phyloP scores from a whole-genome alignment of 2,888 invertebrate species.

The Scaptomyza parva region DNA sequence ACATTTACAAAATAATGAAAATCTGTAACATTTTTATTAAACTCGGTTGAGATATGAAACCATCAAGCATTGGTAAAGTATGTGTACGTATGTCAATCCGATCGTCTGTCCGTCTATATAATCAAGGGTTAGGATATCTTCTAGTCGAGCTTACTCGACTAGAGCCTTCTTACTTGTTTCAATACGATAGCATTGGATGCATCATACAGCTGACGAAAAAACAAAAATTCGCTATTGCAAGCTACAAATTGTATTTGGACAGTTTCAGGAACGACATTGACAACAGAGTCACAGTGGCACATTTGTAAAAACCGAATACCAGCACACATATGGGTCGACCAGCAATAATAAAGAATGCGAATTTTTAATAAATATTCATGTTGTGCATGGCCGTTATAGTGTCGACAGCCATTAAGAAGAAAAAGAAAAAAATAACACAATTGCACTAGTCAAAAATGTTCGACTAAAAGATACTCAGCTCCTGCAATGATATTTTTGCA shows the following conservation, averaged over 20 bases:
- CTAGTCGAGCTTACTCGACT: too few relatives aligned
- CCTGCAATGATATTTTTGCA: background rate
- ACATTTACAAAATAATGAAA: too few relatives aligned
- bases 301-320: conserved; percentile 6
- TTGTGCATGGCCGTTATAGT: conserved; percentile 21
- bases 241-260: conserved; percentile 14
- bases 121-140: too few relatives aligned
- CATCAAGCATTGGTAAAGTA: too few relatives aligned
- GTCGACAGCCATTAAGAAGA: conserved; percentile 5
- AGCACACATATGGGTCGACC: background rate
- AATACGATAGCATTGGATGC: too few relatives aligned
- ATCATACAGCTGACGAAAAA: background rate
- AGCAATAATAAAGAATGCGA: conserved; percentile 20
- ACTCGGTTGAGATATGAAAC: too few relatives aligned
- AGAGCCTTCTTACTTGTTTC: too few relatives aligned
- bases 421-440: conserved; percentile 16
- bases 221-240: background rate
- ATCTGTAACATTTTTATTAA: too few relatives aligned
- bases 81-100: too few relatives aligned
- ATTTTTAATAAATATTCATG: conserved; percentile 69
- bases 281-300: conserved; percentile 6
- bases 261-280: conserved; percentile 13
- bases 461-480: background rate
- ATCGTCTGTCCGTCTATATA: too few relatives aligned
- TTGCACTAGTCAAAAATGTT: background rate